These are phyloP conservation scores for Malurus melanocephalus DNA, from an alignment of 2,113 vertebrate genomes.

Conservation along the genomic window DNA sequence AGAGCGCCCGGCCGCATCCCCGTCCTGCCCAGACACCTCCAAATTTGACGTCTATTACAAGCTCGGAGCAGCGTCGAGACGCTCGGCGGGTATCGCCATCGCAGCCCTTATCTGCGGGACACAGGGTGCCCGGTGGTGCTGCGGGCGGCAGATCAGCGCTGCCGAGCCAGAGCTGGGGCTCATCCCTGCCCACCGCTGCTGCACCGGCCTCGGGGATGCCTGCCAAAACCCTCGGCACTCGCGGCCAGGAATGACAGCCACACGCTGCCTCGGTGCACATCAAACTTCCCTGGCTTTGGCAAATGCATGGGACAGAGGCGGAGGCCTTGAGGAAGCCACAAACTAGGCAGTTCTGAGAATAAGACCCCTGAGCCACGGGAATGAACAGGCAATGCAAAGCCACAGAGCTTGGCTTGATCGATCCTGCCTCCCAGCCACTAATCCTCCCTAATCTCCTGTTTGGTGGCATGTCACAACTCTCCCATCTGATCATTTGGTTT, in stretches of 20 bases:
- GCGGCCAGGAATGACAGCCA: not conserved
- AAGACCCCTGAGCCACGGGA: not conserved
- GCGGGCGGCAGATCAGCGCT: not conserved
- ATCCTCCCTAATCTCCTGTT: conserved; percentile 25
- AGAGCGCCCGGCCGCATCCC: not conserved
- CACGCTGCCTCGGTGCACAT: accelerated
- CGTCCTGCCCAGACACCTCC: not conserved
- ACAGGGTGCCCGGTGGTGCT: not conserved
- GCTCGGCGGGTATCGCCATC: not conserved
- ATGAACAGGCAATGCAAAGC: not conserved
- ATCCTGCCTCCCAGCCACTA: conserved; percentile 23
- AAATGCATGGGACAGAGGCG: accelerated
- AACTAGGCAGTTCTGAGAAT: not conserved
- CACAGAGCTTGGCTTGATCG: not conserved
- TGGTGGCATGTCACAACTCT: conserved; percentile 27
- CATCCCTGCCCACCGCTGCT: not conserved
- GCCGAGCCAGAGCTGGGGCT: not conserved
- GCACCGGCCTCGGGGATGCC: not conserved
- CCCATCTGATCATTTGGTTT: not conserved
- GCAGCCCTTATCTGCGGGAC: conserved; percentile 29
- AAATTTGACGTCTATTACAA: not conserved
- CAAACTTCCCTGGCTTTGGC: not conserved
- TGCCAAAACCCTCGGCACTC: not conserved
- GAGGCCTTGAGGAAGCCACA: not conserved
- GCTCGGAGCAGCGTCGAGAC: not conserved